Conservation (phyloP, 2,113 vertebrate genomes). For the Balaenoptera acutorostrata region DNA sequence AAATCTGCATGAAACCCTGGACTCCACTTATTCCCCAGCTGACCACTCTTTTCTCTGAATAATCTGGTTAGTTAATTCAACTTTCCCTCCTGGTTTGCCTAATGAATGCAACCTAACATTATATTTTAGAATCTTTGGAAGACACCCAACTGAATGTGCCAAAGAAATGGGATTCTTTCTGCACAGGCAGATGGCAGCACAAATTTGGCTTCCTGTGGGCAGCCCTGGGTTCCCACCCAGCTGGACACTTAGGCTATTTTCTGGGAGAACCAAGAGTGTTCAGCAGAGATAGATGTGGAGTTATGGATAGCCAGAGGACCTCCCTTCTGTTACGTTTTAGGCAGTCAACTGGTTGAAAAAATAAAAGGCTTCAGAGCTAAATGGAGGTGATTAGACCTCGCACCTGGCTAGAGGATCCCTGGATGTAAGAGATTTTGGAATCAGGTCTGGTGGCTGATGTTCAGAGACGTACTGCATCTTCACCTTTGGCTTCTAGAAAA, state of each 20-base stretch:
- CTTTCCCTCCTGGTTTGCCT: neutral
- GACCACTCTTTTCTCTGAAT: neutral
- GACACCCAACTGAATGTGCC: neutral
- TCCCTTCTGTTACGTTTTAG: neutral
- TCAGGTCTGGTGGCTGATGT: neutral
- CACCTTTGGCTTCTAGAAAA: neutral
- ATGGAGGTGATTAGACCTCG: neutral
- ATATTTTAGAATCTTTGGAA: neutral
- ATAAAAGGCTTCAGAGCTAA: neutral
- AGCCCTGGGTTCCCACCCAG: neutral
- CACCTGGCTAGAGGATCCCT: no score
- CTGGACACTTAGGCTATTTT: neutral
- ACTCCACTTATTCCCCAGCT: neutral
- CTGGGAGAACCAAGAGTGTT: neutral
- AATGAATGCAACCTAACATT: neutral
- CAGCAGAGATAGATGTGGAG: neutral
- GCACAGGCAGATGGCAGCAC: neutral
- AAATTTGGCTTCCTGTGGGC: neutral
- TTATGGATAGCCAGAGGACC: neutral
- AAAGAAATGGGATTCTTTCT: neutral
- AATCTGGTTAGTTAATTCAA: neutral
- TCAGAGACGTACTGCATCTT: fast-evolving
- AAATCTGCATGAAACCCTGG: neutral
- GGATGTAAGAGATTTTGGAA: neutral
- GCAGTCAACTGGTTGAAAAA: neutral